Evolutionary conservation across 2,888 invertebrate species (phyloP), one percentile per base, ranked within the genome.

Genomic region (Phalera bucephala): DNA sequence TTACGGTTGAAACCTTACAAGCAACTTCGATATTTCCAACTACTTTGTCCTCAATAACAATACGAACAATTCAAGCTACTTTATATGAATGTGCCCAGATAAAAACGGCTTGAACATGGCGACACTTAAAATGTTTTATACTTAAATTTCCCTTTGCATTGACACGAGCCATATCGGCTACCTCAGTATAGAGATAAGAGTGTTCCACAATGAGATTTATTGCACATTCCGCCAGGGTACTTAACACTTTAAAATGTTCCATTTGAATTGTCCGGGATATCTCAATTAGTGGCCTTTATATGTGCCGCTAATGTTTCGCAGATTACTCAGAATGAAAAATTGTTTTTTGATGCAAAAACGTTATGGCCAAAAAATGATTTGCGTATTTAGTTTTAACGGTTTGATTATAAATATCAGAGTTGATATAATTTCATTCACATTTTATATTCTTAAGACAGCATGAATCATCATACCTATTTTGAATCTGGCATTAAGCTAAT

Each of bases 131-230:
- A 39, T 36, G 40, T 82, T 76, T 83, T 82, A 79, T 80, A 81
- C 78, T 82, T 77, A 79, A 83, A 83, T 76, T 76, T 71, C 72
- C 73, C 74, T 71, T 51, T 66, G 63, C 67, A 66, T 66, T 77
- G 80, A 76, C 80, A 75, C 67, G 61, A 57, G 66, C 62, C 72
- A 74, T 83, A 83, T 84, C 83, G 68, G 80, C 83, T 83, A 79
- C 87, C 76, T 75, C 77, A 70, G 67, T 63, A 57, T 53, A 40
- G 41, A 82, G 87, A 87, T 87, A 86, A 87, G 69, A 12, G 63
- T 52, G 64, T 72, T 65, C 72, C 77, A 82, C 77, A 79, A 74
- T 66, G 64, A 84, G 86, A 88, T 87, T 88, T 88, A 88, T 88
- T 73, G 72, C 78, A 76, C 72, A 76, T 81, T 78, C 75, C 66